Base-by-base conservation (phyloP, 2,888 invertebrate genomes). In the Suillia variegata region DNA sequence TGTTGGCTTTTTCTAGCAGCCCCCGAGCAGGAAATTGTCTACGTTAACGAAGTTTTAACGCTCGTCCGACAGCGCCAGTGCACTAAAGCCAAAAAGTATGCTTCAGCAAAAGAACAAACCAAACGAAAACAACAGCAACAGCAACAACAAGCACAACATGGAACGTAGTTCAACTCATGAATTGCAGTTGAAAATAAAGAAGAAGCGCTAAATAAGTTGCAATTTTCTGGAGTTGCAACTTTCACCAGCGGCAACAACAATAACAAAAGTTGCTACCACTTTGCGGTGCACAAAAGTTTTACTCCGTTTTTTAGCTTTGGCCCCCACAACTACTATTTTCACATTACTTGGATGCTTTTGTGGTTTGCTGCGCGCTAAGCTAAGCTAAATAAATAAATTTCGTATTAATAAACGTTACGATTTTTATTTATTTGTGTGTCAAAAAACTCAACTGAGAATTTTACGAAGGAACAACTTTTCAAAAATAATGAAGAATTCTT, bases 351-450 rank as follows among this genome's bases (percentile, higher is more conserved):
- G n/a, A n/a, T n/a, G n/a, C n/a, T n/a, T n/a, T n/a, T n/a, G n/a
- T n/a, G n/a, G n/a, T n/a, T n/a, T n/a, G n/a, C n/a, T n/a, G n/a
- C n/a, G n/a, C 31, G 6, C 49, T 42, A 15, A 49, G 54, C 53
- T 58, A 49, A 58, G 53, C 54, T 49, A 54, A 49, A 58, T 54
- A 54, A 58, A 58, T 58, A 54, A 53, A 54, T 58, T 26, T 58
- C 47, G 45, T 58, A 47, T 52, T 53, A 58, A 58, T 58, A 50
- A 56, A 56, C 56, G 42, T 42, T 50, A 56, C 12, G n/a, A n/a
- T n/a, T n/a, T n/a, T n/a, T n/a, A n/a, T n/a, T n/a, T n/a, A 24
- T 48, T 55, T 48, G 48, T 31, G 31, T 12, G 5, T 31, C n/a
- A n/a, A n/a, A n/a, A n/a, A n/a, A n/a, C n/a, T n/a, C n/a, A n/a